phyloP scores from a whole-genome alignment of 1,140 invertebrate genomes.

The Cydia amplana region DNA sequence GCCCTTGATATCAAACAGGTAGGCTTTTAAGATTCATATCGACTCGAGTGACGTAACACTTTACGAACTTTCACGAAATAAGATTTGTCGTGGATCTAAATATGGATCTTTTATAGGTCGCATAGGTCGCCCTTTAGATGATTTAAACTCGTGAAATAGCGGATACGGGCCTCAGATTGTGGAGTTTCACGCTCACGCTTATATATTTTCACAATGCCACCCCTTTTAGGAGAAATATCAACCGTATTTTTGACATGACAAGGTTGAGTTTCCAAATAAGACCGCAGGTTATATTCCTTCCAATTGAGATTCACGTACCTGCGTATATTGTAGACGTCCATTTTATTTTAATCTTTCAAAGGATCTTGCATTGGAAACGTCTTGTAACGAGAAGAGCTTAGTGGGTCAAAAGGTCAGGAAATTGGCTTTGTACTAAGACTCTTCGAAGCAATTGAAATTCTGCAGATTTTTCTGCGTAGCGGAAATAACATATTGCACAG shows the following conservation, averaged over 20 bases:
- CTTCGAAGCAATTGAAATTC: not conserved
- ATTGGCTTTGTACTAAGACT: not conserved
- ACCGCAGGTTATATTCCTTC: not conserved
- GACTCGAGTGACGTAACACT: slow-evolving; percentile 18
- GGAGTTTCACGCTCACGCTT: not conserved
- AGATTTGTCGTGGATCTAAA: slow-evolving; percentile 18
- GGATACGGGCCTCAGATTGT: not conserved
- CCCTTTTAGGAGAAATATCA: not conserved
- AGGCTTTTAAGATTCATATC: slow-evolving; percentile 26
- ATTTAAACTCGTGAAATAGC: slow-evolving; percentile 22
- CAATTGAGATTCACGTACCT: slow-evolving; percentile 1
- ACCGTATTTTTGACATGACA: not conserved
- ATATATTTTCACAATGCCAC: not conserved
- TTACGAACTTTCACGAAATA: slow-evolving; percentile 30
- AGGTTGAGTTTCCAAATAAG: not conserved
- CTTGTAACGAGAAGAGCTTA: slow-evolving; percentile 2
- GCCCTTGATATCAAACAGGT: slow-evolving; percentile 14
- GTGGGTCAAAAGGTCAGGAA: not conserved
- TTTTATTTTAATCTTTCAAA: slow-evolving; percentile 6
- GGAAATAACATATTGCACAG: no score
- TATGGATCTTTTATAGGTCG: slow-evolving; percentile 23
- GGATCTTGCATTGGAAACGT: not conserved
- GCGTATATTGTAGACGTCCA: not conserved
- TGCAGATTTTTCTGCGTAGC: not conserved
- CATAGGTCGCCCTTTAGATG: slow-evolving; percentile 4